Evolutionary conservation across 2,888 invertebrate species (phyloP).

Genomic region (Ferdinandea cuprea): DNA sequence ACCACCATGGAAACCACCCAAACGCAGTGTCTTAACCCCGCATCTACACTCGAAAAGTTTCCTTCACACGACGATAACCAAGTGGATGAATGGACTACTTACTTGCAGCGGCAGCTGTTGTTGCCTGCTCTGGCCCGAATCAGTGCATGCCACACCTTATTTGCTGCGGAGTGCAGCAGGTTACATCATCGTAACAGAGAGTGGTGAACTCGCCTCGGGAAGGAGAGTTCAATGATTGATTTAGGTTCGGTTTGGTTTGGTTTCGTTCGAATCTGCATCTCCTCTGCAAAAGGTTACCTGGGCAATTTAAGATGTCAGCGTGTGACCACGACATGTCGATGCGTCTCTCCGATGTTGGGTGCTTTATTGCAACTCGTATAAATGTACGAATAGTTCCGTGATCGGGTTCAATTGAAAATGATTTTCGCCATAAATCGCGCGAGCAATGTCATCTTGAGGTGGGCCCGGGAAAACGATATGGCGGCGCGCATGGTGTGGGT

Average conservation of each 20-base stretch:
- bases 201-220: constrained; percentile 37
- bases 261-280: constrained; percentile 24
- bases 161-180: constrained; percentile 22
- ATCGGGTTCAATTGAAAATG: constrained; percentile 60
- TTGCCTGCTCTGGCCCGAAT: constrained; percentile 33
- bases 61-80: constrained; percentile 1
- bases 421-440: constrained; percentile 58
- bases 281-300: constrained; percentile 48
- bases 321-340: constrained; percentile 39
- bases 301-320: constrained; percentile 60
- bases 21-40: constrained; percentile 22
- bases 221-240: constrained; percentile 67
- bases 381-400: constrained; percentile 52
- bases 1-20: background rate
- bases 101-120: constrained; percentile 5
- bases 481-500: background rate
- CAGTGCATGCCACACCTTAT: constrained; percentile 56
- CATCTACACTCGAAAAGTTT: constrained; percentile 13
- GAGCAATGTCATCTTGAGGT: constrained; percentile 20
- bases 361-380: constrained; percentile 36
- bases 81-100: constrained; percentile 23
- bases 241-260: constrained; percentile 39
- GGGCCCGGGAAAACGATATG: background rate
- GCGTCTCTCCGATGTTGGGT: constrained; percentile 7
- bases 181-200: constrained; percentile 69